Evolutionary conservation across 92 coral and sea anemone species (phyloP).

Genomic region (Chrysogorgia sp.): DNA sequence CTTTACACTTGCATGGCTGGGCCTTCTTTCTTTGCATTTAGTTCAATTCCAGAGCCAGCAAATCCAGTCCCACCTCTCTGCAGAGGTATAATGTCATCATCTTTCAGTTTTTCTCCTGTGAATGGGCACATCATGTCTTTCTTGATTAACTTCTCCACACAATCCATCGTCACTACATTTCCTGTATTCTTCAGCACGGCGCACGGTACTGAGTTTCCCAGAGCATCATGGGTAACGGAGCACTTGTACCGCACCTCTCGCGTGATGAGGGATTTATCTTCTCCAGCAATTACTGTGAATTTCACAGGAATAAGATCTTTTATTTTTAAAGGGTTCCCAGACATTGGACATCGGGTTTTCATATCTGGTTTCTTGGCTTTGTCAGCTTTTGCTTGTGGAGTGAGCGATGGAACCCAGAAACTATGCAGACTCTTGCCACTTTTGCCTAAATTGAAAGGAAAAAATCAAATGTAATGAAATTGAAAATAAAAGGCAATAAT

Average conservation of each 20-base stretch:
- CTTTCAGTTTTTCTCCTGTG: slow-evolving; percentile 77
- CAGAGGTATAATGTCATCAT: slow-evolving; percentile 80
- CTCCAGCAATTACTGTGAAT: slow-evolving; percentile 69
- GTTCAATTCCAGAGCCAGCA: slow-evolving; percentile 86
- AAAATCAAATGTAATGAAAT: not conserved
- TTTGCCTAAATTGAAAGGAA: not conserved
- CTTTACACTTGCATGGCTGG: slow-evolving; percentile 80
- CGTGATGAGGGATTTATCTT: slow-evolving; percentile 79
- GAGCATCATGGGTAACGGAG: slow-evolving; percentile 90
- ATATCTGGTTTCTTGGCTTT: slow-evolving; percentile 86
- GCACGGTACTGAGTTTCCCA: slow-evolving; percentile 94
- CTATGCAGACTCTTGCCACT: slow-evolving; percentile 80
- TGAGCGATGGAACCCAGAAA: slow-evolving; percentile 95
- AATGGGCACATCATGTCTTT: slow-evolving; percentile 97
- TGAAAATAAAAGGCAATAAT: too few species aligned
- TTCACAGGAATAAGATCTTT: slow-evolving; percentile 89
- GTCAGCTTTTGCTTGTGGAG: slow-evolving; percentile 90
- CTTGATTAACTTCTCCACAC: slow-evolving; percentile 87
- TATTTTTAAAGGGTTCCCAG: slow-evolving; percentile 75
- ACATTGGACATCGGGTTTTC: slow-evolving; percentile 96
- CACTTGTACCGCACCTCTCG: slow-evolving; percentile 82
- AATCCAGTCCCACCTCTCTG: slow-evolving; percentile 99
- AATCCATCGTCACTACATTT: slow-evolving; percentile 95
- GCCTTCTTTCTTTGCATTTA: slow-evolving; percentile 88
- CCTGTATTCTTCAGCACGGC: slow-evolving; percentile 95